Conservation (phyloP, 2,113 vertebrate genomes). For the Notarius quadriscutis region DNA sequence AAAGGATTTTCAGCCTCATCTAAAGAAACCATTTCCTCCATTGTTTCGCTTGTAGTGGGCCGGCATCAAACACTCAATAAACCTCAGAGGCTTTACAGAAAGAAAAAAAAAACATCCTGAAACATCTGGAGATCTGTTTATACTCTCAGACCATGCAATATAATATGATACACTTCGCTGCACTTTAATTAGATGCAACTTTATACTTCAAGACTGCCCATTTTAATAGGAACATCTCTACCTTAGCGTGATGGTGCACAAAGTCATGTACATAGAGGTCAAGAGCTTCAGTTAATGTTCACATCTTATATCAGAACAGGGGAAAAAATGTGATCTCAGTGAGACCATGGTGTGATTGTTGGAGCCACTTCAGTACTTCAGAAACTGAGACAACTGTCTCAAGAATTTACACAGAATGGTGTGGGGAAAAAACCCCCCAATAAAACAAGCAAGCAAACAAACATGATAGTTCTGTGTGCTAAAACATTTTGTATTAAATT, state of each 20-base stretch:
- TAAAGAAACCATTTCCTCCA: not conserved
- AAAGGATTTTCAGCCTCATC: constrained; percentile 7
- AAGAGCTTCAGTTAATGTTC: not conserved
- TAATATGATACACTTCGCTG: not conserved
- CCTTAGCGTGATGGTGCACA: not conserved
- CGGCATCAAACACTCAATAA: not conserved
- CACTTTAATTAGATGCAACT: not conserved
- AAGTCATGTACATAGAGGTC: not conserved
- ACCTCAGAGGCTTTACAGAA: not conserved
- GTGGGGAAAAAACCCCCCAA: not conserved
- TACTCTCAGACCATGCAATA: not conserved
- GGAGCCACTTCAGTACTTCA: not conserved
- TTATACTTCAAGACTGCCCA: not conserved
- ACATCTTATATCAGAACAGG: not conserved
- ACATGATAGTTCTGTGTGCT: not conserved
- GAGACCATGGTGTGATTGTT: not conserved
- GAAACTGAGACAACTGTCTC: not conserved
- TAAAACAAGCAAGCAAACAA: not conserved
- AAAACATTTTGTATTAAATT: not conserved
- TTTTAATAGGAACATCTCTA: not conserved
- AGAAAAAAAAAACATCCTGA: not conserved
- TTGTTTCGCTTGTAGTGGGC: not conserved
- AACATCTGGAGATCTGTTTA: not conserved
- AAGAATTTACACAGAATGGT: not conserved
- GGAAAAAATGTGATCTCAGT: not conserved